Evolutionary conservation across 2,113 vertebrate genomes (phyloP).

Genomic region (Notothenia rossii): DNA sequence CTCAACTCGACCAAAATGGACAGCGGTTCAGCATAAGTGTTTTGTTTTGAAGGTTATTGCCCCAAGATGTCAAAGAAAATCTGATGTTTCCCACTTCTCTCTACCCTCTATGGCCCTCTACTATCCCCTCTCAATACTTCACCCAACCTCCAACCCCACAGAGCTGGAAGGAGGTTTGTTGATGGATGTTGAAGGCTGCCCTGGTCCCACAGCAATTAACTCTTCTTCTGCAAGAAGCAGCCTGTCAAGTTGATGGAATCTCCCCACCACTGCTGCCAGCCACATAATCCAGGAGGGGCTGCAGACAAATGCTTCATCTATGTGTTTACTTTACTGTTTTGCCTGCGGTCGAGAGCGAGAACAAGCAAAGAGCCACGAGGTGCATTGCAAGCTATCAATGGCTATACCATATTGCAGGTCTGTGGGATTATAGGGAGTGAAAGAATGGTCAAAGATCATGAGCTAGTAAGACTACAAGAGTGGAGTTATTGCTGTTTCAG

Average conservation of each 20-base stretch:
- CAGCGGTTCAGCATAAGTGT: conserved; percentile 45
- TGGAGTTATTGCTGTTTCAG: background rate
- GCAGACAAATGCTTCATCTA: conserved; percentile 77
- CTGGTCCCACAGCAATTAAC: conserved; percentile 85
- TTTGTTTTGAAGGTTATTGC: conserved; percentile 77
- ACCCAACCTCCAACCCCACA: conserved; percentile 73
- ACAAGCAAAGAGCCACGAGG: conserved; percentile 42
- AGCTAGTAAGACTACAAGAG: background rate
- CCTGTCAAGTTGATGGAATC: conserved; percentile 83
- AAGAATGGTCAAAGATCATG: background rate
- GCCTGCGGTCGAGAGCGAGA: conserved; percentile 52
- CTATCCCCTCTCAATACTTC: conserved; percentile 63
- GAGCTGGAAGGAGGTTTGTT: conserved; percentile 75
- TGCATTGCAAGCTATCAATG: conserved; percentile 33
- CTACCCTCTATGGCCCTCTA: conserved; percentile 66
- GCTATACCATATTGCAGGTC: background rate
- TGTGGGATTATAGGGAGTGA: conserved; percentile 5
- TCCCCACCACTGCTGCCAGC: conserved; percentile 68
- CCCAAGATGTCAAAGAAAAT: conserved; percentile 74
- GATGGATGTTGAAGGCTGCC: conserved; percentile 81
- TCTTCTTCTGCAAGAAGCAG: conserved; percentile 78
- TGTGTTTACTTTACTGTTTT: conserved; percentile 79
- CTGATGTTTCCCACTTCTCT: conserved; percentile 70
- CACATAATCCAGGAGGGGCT: conserved; percentile 72
- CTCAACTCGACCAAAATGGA: conserved; percentile 29